Conservation (phyloP, 1,140 invertebrate genomes). For the Neodiprion pinetum region DNA sequence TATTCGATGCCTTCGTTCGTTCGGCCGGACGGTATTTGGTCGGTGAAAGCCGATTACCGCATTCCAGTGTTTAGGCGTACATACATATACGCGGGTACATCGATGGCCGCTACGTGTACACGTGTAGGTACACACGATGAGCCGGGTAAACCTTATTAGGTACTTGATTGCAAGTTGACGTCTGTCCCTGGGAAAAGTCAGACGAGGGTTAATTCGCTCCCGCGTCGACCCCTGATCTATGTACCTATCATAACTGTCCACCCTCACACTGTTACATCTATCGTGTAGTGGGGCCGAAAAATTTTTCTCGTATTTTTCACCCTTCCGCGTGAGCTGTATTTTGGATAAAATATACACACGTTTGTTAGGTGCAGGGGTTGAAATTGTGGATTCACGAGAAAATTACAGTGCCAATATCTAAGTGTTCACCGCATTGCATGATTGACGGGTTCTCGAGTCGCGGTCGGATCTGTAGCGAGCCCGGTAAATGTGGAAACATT, state of each 20-base stretch:
- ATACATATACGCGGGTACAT: not conserved
- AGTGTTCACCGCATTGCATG: not conserved
- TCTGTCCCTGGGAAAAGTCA: not conserved
- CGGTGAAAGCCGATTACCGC: not conserved
- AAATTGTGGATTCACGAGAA: not conserved
- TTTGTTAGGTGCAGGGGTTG: not conserved
- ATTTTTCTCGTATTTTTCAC: no score
- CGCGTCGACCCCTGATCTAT: not conserved
- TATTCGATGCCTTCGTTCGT: slow-evolving; percentile 1
- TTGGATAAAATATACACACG: no score
- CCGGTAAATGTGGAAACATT: not conserved
- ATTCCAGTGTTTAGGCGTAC: not conserved
- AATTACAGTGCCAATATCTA: not conserved
- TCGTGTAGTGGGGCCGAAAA: no score
- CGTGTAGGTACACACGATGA: not conserved
- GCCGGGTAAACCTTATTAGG: slow-evolving; percentile 4
- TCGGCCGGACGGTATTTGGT: not conserved
- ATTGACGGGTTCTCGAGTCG: not conserved
- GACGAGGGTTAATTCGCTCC: not conserved
- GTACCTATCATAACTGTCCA: no score
- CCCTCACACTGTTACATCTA: no score
- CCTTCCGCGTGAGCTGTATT: no score
- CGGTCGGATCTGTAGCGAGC: not conserved
- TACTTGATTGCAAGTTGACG: slow-evolving; percentile 5
- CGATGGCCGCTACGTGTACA: no score